Base-by-base conservation (phyloP, 2,113 vertebrate species). In the Budorcas taxicolor region DNA sequence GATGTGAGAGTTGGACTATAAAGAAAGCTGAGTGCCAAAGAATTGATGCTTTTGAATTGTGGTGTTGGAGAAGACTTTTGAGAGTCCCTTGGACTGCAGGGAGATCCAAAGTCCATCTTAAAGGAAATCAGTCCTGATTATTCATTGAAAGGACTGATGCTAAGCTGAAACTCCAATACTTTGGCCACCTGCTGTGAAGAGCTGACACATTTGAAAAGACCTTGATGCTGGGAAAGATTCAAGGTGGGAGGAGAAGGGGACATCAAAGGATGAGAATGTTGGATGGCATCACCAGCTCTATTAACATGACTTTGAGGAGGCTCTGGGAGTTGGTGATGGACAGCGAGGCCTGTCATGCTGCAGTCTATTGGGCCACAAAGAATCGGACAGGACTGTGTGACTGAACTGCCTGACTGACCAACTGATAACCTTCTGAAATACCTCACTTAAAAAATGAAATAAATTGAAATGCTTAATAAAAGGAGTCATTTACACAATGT, bases 381-480 rank as follows among this genome's bases (percentile, higher is more conserved):
- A 64, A 17, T 64, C 0, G 0, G 33, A 64, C 16, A 64, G 7
- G 33, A 64, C 7, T 19, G 62, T n/a, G 62, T 4, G 16, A n/a
- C 62, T 64, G 33, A n/a, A 64, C 33, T 64, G 16, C 60, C 6
- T 62, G 60, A 15, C 29, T 16, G 29, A 33, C 29, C 2, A 3
- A 16, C 6, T 33, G 14, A 47, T 7, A 29, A 12, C 1, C 4
- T 3, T 67, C 36, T 80, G 14, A 36, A 86, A 94, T 27, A n/a
- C 17, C 58, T 76, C 45, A 33, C 4, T 64, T 29, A 36, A 21
- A 15, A 27, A 33, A 81, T 62, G 13, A 9, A 58, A 64, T 84
- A 16, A 88, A 88, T 50, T 8, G 25, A 91, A 83, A 45, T 47
- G 9, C 1, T 78, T 96, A 89, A 53, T 74, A 62, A 93, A 91